Percentiles rank a stretch among this genome's conserved stretches.
These are phyloP conservation scores for Silurus aristotelis DNA, from an alignment of 2,797 vertebrate genomes.

Conservation along the genomic window DNA sequence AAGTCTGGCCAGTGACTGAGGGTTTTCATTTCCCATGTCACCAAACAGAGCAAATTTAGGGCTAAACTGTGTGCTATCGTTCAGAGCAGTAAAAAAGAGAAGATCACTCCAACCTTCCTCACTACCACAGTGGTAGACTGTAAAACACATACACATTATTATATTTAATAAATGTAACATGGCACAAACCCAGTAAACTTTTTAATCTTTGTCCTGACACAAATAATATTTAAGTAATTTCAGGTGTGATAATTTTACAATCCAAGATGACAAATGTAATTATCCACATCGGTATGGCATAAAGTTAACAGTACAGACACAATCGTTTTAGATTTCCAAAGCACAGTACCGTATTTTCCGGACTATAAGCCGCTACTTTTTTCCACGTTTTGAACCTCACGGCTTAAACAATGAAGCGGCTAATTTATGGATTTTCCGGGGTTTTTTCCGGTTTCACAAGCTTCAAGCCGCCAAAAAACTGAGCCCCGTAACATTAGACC, in stretches of 20 bases:
- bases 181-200: background rate
- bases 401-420: no score
- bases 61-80: constrained; percentile 75
- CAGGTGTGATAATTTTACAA: background rate
- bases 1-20: constrained; percentile 84
- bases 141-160: constrained; percentile 20
- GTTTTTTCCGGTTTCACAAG: no score
- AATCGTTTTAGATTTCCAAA: constrained; percentile 3
- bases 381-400: no score
- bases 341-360: background rate
- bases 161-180: background rate
- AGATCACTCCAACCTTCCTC: constrained; percentile 81
- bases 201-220: background rate
- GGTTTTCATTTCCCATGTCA: constrained; percentile 86
- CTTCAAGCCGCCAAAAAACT: no score
- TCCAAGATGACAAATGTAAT: background rate
- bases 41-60: constrained; percentile 85
- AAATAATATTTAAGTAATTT: background rate
- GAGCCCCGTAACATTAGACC: no score
- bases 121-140: constrained; percentile 88
- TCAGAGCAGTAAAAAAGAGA: constrained; percentile 80
- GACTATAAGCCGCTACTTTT: no score
- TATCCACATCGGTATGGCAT: background rate
- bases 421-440: no score
- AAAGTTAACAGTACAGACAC: background rate